Percentiles rank a stretch among this genome's conserved stretches.
Conservation (phyloP, 2,888 invertebrate species). For the Erebia aethiops region DNA sequence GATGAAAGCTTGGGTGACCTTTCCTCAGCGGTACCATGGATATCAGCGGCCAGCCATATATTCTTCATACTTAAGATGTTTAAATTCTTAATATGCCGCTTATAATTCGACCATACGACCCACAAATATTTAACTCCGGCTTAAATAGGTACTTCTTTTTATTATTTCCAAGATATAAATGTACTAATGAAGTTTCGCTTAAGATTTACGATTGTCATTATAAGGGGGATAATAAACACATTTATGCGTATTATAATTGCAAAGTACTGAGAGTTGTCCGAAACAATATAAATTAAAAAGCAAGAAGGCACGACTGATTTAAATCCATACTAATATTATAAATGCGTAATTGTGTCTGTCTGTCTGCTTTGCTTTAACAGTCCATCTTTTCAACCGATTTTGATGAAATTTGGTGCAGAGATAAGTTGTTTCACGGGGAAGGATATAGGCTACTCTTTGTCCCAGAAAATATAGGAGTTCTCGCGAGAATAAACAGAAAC, state of each 20-base stretch:
- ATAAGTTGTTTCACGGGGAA: no score
- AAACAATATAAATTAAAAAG: constrained; percentile 3
- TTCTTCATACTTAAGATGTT: constrained; percentile 22
- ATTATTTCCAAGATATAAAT: constrained; percentile 30
- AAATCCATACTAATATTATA: neutral
- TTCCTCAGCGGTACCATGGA: constrained; percentile 9
- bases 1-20: constrained; percentile 14
- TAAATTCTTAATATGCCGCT: constrained; percentile 18
- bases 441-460: no score
- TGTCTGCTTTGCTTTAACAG: neutral
- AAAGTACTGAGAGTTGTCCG: neutral
- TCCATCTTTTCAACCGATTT: no score
- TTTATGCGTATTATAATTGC: constrained; percentile 14
- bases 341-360: neutral
- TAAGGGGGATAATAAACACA: constrained; percentile 25
- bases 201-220: constrained; percentile 32
- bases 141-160: constrained; percentile 19
- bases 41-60: constrained; percentile 14
- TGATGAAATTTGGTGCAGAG: no score
- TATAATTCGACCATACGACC: constrained; percentile 14
- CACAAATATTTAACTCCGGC: constrained; percentile 20
- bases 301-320: neutral
- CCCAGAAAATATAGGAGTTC: no score
- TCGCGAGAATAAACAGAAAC: no score
- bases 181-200: constrained; percentile 18